These are phyloP conservation scores for Mystacides longicornis DNA, from an alignment of 2,888 invertebrate genomes.

Conservation along the genomic window DNA sequence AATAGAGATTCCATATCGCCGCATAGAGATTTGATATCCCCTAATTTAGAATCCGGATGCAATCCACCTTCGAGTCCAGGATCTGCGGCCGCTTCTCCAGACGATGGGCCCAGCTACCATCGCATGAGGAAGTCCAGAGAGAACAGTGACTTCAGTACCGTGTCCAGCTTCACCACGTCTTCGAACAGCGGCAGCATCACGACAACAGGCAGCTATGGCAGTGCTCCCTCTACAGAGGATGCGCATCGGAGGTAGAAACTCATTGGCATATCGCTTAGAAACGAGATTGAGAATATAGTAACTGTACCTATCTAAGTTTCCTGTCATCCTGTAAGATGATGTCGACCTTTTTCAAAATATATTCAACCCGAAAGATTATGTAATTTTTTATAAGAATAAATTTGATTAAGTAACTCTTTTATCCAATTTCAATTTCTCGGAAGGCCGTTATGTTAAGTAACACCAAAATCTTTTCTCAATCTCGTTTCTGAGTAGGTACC, in stretches of 20 bases:
- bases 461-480: no score
- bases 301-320: no score
- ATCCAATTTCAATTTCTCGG: no score
- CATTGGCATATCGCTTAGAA: no score
- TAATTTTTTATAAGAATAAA: no score
- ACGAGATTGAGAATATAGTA: no score
- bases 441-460: no score
- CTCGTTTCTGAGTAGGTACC: no score
- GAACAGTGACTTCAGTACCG: conserved; percentile 46
- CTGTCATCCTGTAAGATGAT: no score
- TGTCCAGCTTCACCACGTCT: conserved; percentile 44
- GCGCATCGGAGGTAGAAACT: conserved; percentile 22
- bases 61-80: conserved; percentile 12
- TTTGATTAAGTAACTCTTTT: no score
- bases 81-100: conserved; percentile 29
- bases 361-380: no score
- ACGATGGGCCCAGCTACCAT: conserved; percentile 43
- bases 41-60: background rate
- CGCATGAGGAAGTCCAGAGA: conserved; percentile 45
- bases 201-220: conserved; percentile 30
- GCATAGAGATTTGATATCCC: background rate
- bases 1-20: conserved; percentile 11
- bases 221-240: conserved; percentile 23
- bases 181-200: conserved; percentile 39
- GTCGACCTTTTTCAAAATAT: no score